These are phyloP conservation scores for Saccopteryx leptura DNA, from an alignment of 2,113 vertebrate genomes.

Conservation along the genomic window DNA sequence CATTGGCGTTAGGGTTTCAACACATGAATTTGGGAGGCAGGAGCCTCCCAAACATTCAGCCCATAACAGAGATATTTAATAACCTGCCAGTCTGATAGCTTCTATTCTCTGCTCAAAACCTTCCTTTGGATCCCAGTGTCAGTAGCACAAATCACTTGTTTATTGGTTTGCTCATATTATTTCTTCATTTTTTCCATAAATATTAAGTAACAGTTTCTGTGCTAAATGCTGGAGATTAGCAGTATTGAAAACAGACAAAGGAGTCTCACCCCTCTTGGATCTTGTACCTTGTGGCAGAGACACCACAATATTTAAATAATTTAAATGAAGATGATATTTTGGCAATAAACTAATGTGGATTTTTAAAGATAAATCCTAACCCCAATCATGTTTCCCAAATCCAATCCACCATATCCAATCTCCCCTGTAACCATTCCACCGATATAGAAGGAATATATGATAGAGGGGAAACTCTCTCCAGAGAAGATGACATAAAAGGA, in stretches of 20 bases:
- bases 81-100: not conserved
- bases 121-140: not conserved
- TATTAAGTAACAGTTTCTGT: not conserved
- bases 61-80: slow-evolving; percentile 11
- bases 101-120: not conserved
- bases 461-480: not conserved
- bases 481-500: not conserved
- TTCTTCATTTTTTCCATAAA: slow-evolving; percentile 49
- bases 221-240: not conserved
- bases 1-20: not conserved
- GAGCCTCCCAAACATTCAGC: not conserved
- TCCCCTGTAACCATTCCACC: not conserved
- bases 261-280: not conserved
- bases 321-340: slow-evolving; percentile 42
- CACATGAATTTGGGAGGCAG: not conserved
- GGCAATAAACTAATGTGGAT: not conserved
- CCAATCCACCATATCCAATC: not conserved
- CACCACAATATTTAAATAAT: not conserved
- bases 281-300: slow-evolving; percentile 16
- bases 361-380: slow-evolving; percentile 35
- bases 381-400: not conserved
- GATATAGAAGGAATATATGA: not conserved
- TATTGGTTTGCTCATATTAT: not conserved
- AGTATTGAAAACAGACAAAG: not conserved
- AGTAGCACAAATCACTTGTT: not conserved